Base-by-base conservation (phyloP, 1,140 invertebrate species). In the Tribolium castaneum region DNA sequence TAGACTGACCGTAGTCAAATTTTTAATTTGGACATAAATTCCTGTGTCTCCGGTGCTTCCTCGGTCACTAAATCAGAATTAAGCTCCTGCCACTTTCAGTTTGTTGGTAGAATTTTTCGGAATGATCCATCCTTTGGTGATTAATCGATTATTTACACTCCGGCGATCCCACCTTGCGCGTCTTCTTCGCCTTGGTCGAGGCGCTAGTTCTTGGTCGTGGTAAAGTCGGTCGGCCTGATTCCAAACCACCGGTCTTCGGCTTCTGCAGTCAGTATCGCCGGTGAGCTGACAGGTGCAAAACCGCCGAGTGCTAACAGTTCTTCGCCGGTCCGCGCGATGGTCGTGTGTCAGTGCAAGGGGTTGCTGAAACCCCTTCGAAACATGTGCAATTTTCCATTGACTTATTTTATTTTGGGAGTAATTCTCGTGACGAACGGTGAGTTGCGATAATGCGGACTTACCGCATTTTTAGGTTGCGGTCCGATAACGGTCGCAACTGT, bases 171-270 rank as follows among this genome's bases (percentile, higher is more conserved):
- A 62, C 52, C 77, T 56, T 70, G 49, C 34, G 49, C 16, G 45
- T 51, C 72, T 51, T 54, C 72, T 75, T 72, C 70, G 35, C 70
- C 70, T 72, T 72, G 70, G 45, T 35, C n/a, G 19, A 50, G 70
- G 50, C 50, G 39, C 70, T 52, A 51, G 16, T 72, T 51, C 70
- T 51, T 72, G 66, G 56, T 71, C 66, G 77, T 52, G 62, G 74
- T 54, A 73, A 78, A 78, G 66, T 78, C 77, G 77, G 72, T 70
- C 77, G 77, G 71, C 71, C 77, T 78, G 56, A 66, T 78, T 78
- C 74, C 45, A 34, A 34, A 73, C 16, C 77, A 78, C 39, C 73
- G 56, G 72, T 78, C 76, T 73, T 73, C 76, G 22, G 70, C 71
- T 70, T 77, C 75, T 62, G 22, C 62, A 72, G 74, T 79, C 66